Percentiles rank a stretch among this genome's conserved stretches.
Conservation (phyloP, 2,888 invertebrate genomes). For the Caenorhabditis sp. region DNA sequence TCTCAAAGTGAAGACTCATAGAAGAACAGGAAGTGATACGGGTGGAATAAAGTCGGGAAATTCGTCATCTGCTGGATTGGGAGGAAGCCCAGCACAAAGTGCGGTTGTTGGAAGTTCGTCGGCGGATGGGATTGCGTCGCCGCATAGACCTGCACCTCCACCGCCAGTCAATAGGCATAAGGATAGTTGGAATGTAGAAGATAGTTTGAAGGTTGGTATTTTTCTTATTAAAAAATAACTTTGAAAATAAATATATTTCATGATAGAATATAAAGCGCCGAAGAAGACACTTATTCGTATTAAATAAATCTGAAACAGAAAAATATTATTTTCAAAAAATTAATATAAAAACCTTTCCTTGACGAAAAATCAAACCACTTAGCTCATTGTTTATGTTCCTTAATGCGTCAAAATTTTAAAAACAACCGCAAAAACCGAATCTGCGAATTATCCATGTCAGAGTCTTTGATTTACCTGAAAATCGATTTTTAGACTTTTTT, state of each 20-base stretch:
- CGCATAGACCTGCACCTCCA: background rate
- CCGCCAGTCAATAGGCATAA: background rate
- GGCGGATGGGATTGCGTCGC: background rate
- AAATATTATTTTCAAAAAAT: too few species aligned
- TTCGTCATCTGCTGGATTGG: constrained; percentile 2
- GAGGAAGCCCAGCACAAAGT: constrained; percentile 19
- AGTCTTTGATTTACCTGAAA: too few species aligned
- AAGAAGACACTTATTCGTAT: too few species aligned
- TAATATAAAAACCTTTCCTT: too few species aligned
- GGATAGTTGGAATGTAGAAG: background rate
- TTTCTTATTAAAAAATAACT: background rate
- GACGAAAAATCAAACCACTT: too few species aligned
- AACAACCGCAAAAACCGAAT: too few species aligned
- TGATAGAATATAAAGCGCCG: too few species aligned
- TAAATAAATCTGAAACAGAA: too few species aligned
- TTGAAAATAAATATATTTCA: background rate
- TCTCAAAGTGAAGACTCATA: constrained; percentile 10
- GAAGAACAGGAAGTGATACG: constrained; percentile 24
- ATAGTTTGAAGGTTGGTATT: background rate
- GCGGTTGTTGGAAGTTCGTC: constrained; percentile 4
- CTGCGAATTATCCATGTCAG: too few species aligned
- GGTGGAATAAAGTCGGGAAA: background rate
- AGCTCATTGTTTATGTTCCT: too few species aligned
- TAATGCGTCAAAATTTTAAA: too few species aligned
- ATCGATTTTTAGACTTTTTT: too few species aligned